Percentiles rank a stretch among this genome's conserved stretches.
Evolutionary conservation across 2,888 invertebrate species (phyloP).

Genomic region (Pristionchus entomophagus): DNA sequence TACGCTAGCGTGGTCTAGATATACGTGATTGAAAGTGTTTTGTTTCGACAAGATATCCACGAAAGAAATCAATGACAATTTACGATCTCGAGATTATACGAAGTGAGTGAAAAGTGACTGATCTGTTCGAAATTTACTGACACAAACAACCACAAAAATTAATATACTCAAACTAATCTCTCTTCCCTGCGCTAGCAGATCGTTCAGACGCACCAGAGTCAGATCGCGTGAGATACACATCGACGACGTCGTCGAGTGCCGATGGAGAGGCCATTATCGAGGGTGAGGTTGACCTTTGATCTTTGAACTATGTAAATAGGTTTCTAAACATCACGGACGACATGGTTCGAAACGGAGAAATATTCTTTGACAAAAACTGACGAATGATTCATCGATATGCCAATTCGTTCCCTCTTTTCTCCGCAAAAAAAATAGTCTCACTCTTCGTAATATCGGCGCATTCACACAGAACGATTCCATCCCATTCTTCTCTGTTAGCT

Average conservation of each 20-base stretch:
- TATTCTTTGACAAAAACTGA: too few relatives aligned
- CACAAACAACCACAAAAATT: neutral
- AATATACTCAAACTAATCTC: neutral
- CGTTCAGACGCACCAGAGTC: neutral
- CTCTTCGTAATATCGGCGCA: neutral
- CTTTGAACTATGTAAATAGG: neutral
- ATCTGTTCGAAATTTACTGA: too few relatives aligned
- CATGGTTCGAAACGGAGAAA: too few relatives aligned
- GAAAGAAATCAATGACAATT: too few relatives aligned
- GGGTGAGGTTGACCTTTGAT: neutral
- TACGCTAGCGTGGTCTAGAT: too few relatives aligned
- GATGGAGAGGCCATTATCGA: neutral
- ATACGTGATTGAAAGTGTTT: too few relatives aligned
- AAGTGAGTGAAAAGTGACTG: too few relatives aligned
- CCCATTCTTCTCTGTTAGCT: too few relatives aligned
- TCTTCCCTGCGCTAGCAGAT: neutral
- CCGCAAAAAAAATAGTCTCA: neutral
- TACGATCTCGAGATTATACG: too few relatives aligned
- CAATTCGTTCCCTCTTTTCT: neutral
- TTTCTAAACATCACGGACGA: neutral
- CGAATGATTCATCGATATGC: neutral
- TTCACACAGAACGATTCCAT: neutral
- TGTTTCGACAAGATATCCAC: too few relatives aligned
- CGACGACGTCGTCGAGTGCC: neutral
- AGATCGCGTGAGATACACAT: conserved; percentile 20